These are phyloP conservation scores for Cryptomyrus ogoouensis DNA, from an alignment of 2,113 vertebrate genomes.

Conservation along the genomic window DNA sequence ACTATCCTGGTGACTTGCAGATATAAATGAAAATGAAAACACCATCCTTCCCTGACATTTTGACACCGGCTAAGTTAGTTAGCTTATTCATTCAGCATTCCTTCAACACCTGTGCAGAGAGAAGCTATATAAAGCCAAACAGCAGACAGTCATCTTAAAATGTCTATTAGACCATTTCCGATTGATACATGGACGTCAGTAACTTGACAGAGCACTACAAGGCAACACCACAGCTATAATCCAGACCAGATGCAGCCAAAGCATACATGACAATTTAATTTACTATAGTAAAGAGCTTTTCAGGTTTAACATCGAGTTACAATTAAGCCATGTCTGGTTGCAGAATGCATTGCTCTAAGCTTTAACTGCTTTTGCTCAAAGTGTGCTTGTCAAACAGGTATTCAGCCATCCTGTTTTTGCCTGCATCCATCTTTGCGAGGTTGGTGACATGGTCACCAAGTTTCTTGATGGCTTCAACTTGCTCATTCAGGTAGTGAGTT, in stretches of 20 bases:
- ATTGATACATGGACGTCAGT: background rate
- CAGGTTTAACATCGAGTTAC: background rate
- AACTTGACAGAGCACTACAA: background rate
- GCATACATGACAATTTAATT: background rate
- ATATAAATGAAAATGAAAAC: background rate
- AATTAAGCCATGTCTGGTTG: background rate
- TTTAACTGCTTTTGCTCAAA: conserved; percentile 65
- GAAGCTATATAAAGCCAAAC: background rate
- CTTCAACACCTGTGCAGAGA: background rate
- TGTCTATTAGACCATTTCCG: background rate
- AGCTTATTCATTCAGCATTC: background rate
- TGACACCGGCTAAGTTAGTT: background rate
- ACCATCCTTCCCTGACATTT: background rate
- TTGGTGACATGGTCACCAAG: conserved; percentile 71
- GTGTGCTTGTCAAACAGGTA: conserved; percentile 94
- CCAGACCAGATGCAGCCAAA: background rate
- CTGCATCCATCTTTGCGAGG: conserved; percentile 58
- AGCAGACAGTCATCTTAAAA: background rate
- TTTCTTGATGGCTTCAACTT: conserved; percentile 90
- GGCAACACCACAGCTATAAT: background rate
- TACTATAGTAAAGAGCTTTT: background rate
- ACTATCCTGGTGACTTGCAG: background rate
- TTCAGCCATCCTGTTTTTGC: conserved; percentile 79
- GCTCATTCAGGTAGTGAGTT: conserved; percentile 85
- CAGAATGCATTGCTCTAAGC: background rate